Percentiles rank a stretch among this genome's conserved stretches.
phyloP scores from a whole-genome alignment of 1,140 invertebrate genomes.

The Drosophila gunungcola region DNA sequence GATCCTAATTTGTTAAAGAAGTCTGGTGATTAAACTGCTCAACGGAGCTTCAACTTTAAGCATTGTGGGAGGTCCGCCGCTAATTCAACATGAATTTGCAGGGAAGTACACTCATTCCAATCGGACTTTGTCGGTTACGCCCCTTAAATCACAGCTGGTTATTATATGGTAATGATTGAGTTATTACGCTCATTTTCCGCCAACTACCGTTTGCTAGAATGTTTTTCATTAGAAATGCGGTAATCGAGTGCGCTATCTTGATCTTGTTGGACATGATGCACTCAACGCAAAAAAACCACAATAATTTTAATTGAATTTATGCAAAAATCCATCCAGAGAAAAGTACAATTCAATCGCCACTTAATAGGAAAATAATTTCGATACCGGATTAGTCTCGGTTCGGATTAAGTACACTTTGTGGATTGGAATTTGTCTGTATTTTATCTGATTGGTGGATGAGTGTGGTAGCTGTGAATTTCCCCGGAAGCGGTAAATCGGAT shows the following conservation, averaged over 20 bases:
- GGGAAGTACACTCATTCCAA: constrained; percentile 25
- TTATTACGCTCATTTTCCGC: constrained; percentile 48
- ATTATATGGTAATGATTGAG: constrained; percentile 57
- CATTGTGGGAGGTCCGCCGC: constrained; percentile 13
- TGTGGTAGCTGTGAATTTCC: background rate
- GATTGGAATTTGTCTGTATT: constrained; percentile 32
- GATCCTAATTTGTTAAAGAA: no score
- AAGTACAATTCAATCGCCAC: constrained; percentile 46
- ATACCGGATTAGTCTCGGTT: constrained; percentile 37
- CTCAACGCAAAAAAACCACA: constrained; percentile 68
- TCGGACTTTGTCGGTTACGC: constrained; percentile 48
- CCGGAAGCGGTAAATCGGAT: constrained; percentile 12
- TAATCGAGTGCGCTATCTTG: constrained; percentile 60
- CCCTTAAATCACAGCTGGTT: constrained; percentile 20
- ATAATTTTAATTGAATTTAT: constrained; percentile 67
- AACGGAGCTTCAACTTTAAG: constrained; percentile 13
- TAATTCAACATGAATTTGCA: background rate
- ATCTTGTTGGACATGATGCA: constrained; percentile 74
- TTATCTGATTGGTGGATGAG: constrained; percentile 5
- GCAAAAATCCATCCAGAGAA: constrained; percentile 49
- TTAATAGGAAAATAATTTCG: constrained; percentile 37
- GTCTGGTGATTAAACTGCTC: constrained; percentile 27
- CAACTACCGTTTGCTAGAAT: constrained; percentile 48
- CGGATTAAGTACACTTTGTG: constrained; percentile 36
- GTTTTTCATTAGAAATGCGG: constrained; percentile 62